These are phyloP conservation scores for Ctenopoma multispine DNA, from an alignment of 2,797 vertebrate species.

Conservation along the genomic window DNA sequence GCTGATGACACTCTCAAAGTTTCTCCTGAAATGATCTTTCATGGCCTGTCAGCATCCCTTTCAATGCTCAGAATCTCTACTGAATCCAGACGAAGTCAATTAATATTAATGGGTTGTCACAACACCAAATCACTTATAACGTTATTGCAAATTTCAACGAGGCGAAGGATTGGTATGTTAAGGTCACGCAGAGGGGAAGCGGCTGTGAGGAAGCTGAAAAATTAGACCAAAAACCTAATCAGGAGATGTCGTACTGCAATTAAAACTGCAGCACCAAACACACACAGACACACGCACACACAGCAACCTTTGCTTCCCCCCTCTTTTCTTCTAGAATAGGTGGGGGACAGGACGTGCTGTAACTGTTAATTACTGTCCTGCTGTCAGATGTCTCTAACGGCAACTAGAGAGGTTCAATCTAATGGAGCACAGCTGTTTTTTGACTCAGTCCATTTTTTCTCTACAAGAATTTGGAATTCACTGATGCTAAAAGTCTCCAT, in stretches of 20 bases:
- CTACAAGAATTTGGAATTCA: conserved; percentile 1
- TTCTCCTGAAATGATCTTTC: conserved; percentile 68
- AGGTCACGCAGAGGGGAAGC: conserved; percentile 61
- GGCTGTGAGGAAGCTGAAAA: conserved; percentile 33
- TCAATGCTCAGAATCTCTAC: conserved; percentile 72
- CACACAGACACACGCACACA: conserved; percentile 4
- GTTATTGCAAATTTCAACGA: conserved; percentile 72
- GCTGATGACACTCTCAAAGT: conserved; percentile 53
- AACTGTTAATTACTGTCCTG: conserved; percentile 42
- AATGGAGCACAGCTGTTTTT: conserved; percentile 17
- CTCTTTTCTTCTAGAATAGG: conserved; percentile 1
- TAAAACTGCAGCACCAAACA: conserved; percentile 37
- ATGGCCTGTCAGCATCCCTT: conserved; percentile 54
- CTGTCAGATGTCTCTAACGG: conserved; percentile 7
- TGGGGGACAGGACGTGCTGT: conserved; percentile 4
- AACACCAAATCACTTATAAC: conserved; percentile 73
- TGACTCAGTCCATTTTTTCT: conserved; percentile 31
- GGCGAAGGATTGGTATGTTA: conserved; percentile 66
- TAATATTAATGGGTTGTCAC: conserved; percentile 83
- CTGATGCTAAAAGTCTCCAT: neutral
- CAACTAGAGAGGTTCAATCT: conserved; percentile 7
- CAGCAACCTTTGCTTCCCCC: neutral
- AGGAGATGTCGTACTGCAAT: conserved; percentile 59
- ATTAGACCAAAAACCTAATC: conserved; percentile 60
- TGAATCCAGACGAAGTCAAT: conserved; percentile 63